phyloP scores from a whole-genome alignment of 2,113 vertebrate genomes.

The Dasyurus viverrinus region DNA sequence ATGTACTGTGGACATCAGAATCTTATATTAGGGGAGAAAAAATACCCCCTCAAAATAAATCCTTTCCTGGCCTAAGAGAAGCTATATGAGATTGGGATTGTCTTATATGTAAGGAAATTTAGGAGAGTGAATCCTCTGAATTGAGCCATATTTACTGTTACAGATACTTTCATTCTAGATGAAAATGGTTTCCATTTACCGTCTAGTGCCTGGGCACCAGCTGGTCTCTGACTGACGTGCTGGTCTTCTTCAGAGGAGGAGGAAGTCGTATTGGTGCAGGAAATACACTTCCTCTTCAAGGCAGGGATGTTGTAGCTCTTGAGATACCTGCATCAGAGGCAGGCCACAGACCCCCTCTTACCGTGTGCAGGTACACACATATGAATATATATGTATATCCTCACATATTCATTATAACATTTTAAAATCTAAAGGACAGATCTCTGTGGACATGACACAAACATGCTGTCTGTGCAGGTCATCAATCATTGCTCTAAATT shows the following conservation, averaged over 20 bases:
- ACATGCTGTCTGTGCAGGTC: not conserved
- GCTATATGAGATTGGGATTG: not conserved
- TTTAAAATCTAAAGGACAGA: not conserved
- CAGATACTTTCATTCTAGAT: fast-evolving
- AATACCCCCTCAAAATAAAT: not conserved
- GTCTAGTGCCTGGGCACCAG: constrained; percentile 64
- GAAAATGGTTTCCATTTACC: constrained; percentile 77
- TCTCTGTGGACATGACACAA: not conserved
- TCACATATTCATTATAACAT: not conserved
- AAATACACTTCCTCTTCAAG: constrained; percentile 90
- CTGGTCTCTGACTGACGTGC: constrained; percentile 67
- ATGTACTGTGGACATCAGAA: not conserved
- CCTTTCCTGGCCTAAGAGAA: not conserved
- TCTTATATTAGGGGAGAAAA: constrained; percentile 1
- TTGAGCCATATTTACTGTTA: not conserved
- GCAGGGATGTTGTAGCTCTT: constrained; percentile 89
- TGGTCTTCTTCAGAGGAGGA: constrained; percentile 91
- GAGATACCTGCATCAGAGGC: constrained; percentile 85
- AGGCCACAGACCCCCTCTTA: not conserved
- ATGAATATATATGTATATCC: not conserved
- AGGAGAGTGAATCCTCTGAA: not conserved
- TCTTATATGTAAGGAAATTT: constrained; percentile 11
- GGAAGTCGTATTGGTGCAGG: constrained; percentile 84
- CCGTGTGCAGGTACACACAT: not conserved
- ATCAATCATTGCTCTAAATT: not conserved